Base-by-base conservation (phyloP, 1,140 invertebrate genomes). In the Wiebesia pumilae region DNA sequence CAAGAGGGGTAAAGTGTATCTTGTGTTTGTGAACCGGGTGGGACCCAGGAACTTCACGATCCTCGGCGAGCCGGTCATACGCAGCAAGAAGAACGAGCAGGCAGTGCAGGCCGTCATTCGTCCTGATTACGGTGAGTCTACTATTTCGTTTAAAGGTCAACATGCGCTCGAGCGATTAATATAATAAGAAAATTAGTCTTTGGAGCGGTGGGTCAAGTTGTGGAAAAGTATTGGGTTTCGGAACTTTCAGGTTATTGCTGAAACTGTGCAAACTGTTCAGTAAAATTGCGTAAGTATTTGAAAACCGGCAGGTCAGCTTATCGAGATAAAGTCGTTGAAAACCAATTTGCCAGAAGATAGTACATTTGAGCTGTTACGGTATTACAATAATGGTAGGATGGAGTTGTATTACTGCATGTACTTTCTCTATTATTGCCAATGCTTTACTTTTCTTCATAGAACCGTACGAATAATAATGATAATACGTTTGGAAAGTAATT, bases 21-120 rank as follows among this genome's bases (percentile, higher is more conserved):
- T 95, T 91, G 95, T 96, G 93, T 96, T 96, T 94, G 95, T 95
- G 90, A 95, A 95, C 91, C 95, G 95, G 90, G 94, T 95, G 88
- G 95, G 95, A 92, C 95, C 95, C 89, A 94, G 95, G 90, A 96
- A 96, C 93, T 95, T 95, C 91, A 95, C 95, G 88, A 95, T 95
- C 83, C 94, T 95, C 86, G 95, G 95, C 87, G 95, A 95, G 90
- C 95, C 95, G 84, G 94, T 95, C 88, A 91, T 93, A 82, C 91
- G 93, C 84, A 94, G 91, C 88, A 94, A 94, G 89, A 95, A 94
- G 88, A 95, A 94, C 89, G 92, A 93, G 88, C 93, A 93, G 88
- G 94, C 94, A 87, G 92, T 95, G 58, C 92, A 95, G 89, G 93
- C 94, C 85, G 94, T 95, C 88, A 92, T 95, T 93, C 95, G 94